Percentiles rank a stretch among this genome's conserved stretches.
phyloP scores from a whole-genome alignment of 2,113 vertebrate genomes.

The Corythoichthys haematopterus region DNA sequence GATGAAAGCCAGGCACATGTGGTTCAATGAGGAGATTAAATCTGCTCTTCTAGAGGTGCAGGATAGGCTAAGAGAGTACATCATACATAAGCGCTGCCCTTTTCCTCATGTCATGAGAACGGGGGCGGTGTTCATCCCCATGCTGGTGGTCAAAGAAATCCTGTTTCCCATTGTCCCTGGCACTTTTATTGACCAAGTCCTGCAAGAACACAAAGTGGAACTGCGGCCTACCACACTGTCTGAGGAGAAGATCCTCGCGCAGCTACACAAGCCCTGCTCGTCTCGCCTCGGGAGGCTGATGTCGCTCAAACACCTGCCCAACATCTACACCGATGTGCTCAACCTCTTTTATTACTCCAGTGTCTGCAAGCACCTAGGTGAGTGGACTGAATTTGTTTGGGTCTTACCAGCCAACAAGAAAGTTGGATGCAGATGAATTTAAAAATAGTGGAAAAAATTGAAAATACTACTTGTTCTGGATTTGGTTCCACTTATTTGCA shows the following conservation, averaged over 20 bases:
- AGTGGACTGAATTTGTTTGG: constrained; percentile 49
- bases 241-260: constrained; percentile 84
- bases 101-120: constrained; percentile 88
- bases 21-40: constrained; percentile 74
- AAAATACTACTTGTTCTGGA: too few relatives aligned
- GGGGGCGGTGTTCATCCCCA: constrained; percentile 86
- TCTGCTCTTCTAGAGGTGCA: constrained; percentile 69
- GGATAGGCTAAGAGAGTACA: constrained; percentile 75
- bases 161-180: constrained; percentile 84
- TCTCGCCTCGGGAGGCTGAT: constrained; percentile 87
- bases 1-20: constrained; percentile 68
- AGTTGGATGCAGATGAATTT: too few relatives aligned
- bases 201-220: constrained; percentile 89
- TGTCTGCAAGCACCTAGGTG: constrained; percentile 82
- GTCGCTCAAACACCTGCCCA: constrained; percentile 85
- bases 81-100: constrained; percentile 74
- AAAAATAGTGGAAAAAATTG: too few relatives aligned
- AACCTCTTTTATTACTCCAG: constrained; percentile 81
- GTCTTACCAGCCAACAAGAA: background rate
- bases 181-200: constrained; percentile 79
- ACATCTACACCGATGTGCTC: constrained; percentile 71
- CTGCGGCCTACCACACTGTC: constrained; percentile 90
- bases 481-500: background rate
- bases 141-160: constrained; percentile 88
- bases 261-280: constrained; percentile 81